phyloP scores from a whole-genome alignment of 2,113 vertebrate species.

The Casuarius casuarius region DNA sequence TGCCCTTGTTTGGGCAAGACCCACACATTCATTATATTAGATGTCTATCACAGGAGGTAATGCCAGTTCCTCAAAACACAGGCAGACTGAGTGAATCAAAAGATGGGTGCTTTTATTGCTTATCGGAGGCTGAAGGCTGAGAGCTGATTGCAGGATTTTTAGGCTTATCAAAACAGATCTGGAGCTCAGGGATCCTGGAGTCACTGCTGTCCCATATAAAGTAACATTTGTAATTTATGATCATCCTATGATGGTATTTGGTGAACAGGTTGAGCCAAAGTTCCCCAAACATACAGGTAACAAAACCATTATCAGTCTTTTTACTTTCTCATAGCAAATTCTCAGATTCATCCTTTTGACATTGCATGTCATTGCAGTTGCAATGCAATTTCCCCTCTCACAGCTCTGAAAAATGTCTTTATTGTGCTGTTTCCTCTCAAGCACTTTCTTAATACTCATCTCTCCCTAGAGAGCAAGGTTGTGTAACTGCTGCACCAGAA shows the following conservation, averaged over 20 bases:
- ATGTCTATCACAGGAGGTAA: background rate
- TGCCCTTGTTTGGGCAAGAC: background rate
- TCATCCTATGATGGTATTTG: background rate
- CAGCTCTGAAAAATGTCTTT: background rate
- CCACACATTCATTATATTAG: background rate
- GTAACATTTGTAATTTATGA: background rate
- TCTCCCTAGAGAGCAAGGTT: background rate
- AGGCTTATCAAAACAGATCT: background rate
- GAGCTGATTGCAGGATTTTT: background rate
- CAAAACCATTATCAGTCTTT: background rate
- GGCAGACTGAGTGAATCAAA: background rate
- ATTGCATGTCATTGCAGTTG: background rate
- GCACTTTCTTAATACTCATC: background rate
- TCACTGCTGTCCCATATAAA: background rate
- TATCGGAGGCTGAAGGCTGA: background rate
- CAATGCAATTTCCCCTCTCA: background rate
- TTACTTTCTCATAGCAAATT: background rate
- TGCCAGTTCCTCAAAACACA: background rate
- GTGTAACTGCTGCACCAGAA: background rate
- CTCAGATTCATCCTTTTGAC: background rate
- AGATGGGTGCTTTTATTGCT: background rate
- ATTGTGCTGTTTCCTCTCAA: background rate
- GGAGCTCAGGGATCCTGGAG: background rate
- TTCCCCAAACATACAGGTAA: background rate
- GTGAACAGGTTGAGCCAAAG: background rate